Percentiles rank a stretch among this genome's conserved stretches.
Conservation (phyloP, 2,797 vertebrate genomes). For the Muscicapa striata region DNA sequence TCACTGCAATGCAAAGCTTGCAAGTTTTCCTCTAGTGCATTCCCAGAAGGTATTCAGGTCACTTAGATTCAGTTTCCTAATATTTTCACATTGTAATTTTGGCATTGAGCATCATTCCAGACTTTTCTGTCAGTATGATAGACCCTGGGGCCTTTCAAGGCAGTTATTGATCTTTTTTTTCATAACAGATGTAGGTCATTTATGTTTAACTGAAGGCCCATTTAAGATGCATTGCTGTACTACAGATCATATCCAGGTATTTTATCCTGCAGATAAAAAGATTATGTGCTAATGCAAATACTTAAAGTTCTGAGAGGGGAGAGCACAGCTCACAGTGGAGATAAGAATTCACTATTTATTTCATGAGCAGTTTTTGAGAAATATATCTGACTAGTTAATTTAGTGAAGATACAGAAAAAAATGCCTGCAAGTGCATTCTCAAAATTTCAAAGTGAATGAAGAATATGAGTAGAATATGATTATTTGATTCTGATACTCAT, state of each 20-base stretch:
- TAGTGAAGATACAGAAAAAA: neutral
- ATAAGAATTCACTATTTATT: neutral
- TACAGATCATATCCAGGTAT: neutral
- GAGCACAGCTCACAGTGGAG: neutral
- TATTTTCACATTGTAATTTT: neutral
- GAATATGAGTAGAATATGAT: neutral
- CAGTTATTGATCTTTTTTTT: neutral
- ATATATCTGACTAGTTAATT: neutral
- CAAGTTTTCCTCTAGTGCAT: neutral
- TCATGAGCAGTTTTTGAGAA: neutral
- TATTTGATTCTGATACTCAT: neutral
- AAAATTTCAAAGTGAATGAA: neutral
- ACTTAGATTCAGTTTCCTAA: neutral
- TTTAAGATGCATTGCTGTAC: neutral
- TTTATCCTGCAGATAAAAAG: neutral
- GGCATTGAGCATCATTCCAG: neutral
- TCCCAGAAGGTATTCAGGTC: neutral
- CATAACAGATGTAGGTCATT: neutral
- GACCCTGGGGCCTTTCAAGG: neutral
- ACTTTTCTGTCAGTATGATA: neutral
- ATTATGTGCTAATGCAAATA: neutral
- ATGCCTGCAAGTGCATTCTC: neutral
- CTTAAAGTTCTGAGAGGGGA: neutral
- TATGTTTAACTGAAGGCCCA: neutral
- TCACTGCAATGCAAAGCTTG: neutral